phyloP scores from a whole-genome alignment of 2,113 vertebrate species.

The Sterrhoptilus dennistouni region DNA sequence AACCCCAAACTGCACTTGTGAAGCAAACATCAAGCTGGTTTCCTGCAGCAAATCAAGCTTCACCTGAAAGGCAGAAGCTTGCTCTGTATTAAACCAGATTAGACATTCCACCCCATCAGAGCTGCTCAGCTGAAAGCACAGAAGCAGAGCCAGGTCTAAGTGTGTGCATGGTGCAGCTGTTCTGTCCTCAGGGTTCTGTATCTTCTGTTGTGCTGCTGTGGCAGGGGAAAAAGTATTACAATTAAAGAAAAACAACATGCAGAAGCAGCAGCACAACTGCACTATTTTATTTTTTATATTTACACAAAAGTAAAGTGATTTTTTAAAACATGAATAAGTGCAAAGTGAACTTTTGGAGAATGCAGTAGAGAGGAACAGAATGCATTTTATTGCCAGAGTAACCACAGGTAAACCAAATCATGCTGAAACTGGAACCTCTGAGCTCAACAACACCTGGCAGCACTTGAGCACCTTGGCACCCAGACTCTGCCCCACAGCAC shows the following conservation, averaged over 20 bases:
- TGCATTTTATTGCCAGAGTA: neutral
- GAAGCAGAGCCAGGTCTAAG: neutral
- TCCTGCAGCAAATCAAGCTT: neutral
- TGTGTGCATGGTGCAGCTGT: neutral
- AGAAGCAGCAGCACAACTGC: neutral
- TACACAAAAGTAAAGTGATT: neutral
- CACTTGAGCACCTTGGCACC: neutral
- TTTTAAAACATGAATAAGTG: neutral
- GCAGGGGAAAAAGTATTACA: neutral
- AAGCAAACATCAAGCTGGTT: neutral
- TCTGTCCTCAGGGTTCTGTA: neutral
- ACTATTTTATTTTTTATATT: neutral
- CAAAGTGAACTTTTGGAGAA: neutral
- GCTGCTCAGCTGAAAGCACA: neutral
- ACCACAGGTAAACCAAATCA: neutral
- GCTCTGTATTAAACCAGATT: neutral
- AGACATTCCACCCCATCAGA: neutral
- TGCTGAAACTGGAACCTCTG: neutral
- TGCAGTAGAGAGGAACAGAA: neutral
- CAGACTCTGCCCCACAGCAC: neutral
- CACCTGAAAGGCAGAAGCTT: neutral
- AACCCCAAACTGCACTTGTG: neutral
- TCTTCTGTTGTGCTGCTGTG: neutral
- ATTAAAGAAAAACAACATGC: neutral
- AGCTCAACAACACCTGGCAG: rapidly evolving